Percentiles rank a stretch among this genome's conserved stretches.
These are phyloP conservation scores for Ptychobarbus kaznakovi DNA, from an alignment of 2,797 vertebrate genomes.

Conservation along the genomic window DNA sequence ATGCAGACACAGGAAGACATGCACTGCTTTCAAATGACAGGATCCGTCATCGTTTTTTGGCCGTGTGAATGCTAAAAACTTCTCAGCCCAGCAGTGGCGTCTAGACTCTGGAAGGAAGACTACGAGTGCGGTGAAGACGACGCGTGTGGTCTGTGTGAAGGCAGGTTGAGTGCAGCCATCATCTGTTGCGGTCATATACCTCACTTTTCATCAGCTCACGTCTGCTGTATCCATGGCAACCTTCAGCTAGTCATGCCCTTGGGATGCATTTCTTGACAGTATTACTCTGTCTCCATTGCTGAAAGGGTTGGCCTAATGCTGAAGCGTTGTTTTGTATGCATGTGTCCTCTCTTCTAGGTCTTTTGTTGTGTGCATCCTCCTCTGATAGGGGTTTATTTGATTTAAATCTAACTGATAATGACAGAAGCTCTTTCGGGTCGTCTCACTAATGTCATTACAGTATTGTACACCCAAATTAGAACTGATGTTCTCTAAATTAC, in stretches of 20 bases:
- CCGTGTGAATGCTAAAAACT: neutral
- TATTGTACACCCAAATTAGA: neutral
- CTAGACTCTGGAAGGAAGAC: constrained; percentile 11
- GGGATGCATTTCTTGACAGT: constrained; percentile 75
- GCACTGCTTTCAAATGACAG: neutral
- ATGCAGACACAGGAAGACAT: neutral
- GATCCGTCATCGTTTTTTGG: neutral
- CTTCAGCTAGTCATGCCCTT: constrained; percentile 71
- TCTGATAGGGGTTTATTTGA: neutral
- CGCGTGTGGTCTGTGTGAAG: constrained; percentile 61
- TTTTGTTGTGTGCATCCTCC: constrained; percentile 12
- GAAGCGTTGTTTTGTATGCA: constrained; percentile 71
- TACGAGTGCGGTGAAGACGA: constrained; percentile 53
- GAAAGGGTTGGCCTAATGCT: constrained; percentile 70
- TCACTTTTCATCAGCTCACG: constrained; percentile 60
- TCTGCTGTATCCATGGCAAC: constrained; percentile 78
- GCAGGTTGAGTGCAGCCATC: constrained; percentile 54
- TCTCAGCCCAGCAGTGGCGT: neutral
- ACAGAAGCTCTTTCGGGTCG: neutral
- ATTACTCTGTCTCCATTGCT: constrained; percentile 67
- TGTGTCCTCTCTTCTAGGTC: constrained; percentile 50
- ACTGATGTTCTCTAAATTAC: constrained; percentile 20
- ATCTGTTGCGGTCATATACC: constrained; percentile 55
- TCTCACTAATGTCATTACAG: constrained; percentile 9
- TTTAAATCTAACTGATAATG: constrained; percentile 40